Evolutionary conservation across 30 jellyfish, hydroid and myxozoan genomes (phyloP).

Genomic region (Cassiopea andromeda): DNA sequence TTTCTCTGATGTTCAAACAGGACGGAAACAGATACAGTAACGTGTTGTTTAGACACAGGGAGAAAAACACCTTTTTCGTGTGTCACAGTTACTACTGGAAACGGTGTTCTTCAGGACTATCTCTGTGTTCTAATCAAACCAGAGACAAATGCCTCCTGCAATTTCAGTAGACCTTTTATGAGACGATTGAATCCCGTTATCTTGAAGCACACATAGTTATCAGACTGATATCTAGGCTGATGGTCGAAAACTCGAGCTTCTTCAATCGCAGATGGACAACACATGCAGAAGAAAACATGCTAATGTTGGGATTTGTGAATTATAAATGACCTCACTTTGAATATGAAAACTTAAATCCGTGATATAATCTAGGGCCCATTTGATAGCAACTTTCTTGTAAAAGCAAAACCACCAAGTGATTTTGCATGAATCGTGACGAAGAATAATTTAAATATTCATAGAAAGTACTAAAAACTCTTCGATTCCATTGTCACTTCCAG

Average conservation of each 20-base stretch:
- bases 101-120: background rate
- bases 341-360: background rate
- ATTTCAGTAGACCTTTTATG: background rate
- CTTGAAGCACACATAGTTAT: background rate
- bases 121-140: background rate
- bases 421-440: background rate
- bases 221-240: background rate
- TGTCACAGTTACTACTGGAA: background rate
- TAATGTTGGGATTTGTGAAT: constrained; percentile 1
- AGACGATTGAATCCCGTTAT: background rate
- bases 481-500: background rate
- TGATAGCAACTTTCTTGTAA: background rate
- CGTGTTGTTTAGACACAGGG: background rate
- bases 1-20: background rate
- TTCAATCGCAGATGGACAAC: background rate
- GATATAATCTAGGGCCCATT: background rate
- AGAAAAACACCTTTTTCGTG: background rate
- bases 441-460: background rate
- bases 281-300: background rate
- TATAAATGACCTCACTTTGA: background rate
- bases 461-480: background rate
- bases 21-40: background rate
- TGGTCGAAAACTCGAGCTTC: background rate
- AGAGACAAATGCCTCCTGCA: background rate
- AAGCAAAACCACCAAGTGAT: background rate